These are phyloP conservation scores for Corythaeola cristata DNA, from an alignment of 2,113 vertebrate species.

Conservation along the genomic window DNA sequence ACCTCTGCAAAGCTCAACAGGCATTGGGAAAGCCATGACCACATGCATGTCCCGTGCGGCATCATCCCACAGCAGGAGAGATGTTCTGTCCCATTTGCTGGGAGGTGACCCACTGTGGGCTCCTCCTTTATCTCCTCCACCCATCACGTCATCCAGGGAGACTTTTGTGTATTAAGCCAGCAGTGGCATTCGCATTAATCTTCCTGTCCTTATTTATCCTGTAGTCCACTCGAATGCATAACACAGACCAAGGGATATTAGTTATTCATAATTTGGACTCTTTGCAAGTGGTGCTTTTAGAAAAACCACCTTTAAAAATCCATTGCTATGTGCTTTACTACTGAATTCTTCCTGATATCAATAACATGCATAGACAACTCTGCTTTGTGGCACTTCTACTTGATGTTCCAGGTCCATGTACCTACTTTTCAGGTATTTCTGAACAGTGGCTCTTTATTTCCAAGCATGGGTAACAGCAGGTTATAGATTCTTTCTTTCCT, in stretches of 20 bases:
- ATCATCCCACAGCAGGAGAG: background rate
- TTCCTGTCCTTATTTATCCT: background rate
- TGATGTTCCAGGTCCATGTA: background rate
- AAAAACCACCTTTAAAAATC: background rate
- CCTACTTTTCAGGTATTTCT: background rate
- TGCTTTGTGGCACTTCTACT: background rate
- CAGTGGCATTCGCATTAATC: background rate
- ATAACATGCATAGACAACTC: background rate
- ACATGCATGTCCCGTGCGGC: rapidly evolving
- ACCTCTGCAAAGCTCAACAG: background rate
- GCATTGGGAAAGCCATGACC: too few relatives aligned
- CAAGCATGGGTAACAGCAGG: background rate
- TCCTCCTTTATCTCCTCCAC: background rate
- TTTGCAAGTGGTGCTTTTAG: background rate
- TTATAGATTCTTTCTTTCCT: background rate
- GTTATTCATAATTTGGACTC: background rate
- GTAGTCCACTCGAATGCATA: background rate
- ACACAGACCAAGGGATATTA: background rate
- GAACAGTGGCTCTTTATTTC: background rate
- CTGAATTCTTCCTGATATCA: background rate
- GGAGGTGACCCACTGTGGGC: background rate
- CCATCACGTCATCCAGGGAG: background rate
- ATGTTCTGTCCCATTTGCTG: background rate
- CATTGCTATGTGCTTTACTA: background rate
- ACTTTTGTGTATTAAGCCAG: background rate